A percentile compares a stretch with the other conserved stretches of the same genome.
Conservation (phyloP, 1,140 invertebrate species). For the Micrasema longulum region DNA sequence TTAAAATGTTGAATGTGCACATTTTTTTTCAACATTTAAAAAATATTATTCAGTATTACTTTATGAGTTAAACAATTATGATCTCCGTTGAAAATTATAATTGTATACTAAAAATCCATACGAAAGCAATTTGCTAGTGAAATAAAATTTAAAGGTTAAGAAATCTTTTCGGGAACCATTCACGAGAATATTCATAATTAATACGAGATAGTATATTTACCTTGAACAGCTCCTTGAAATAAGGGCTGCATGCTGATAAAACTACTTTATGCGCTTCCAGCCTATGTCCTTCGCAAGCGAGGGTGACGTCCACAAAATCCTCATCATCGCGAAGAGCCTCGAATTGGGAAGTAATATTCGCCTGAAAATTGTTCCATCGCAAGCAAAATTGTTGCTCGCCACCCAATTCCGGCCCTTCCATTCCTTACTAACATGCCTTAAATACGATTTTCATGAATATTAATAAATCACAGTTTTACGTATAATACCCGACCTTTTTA, state of each 20-base stretch:
- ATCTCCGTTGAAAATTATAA: too few species aligned
- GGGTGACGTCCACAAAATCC: slow-evolving; percentile 86
- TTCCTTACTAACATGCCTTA: slow-evolving; percentile 70
- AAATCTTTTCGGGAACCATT: slow-evolving; percentile 1
- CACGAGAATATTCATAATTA: slow-evolving; percentile 11
- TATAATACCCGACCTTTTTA: slow-evolving; percentile 34
- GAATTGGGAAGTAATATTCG: slow-evolving; percentile 86
- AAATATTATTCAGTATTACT: too few species aligned
- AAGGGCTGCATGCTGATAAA: slow-evolving; percentile 82
- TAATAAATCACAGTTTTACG: slow-evolving; percentile 60
- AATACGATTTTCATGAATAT: slow-evolving; percentile 69
- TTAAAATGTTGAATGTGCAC: too few species aligned
- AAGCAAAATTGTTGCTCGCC: slow-evolving; percentile 89
- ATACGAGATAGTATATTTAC: slow-evolving; percentile 59
- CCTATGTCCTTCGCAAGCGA: slow-evolving; percentile 82
- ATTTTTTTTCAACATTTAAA: too few species aligned
- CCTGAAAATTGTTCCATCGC: slow-evolving; percentile 93
- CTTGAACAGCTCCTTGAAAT: slow-evolving; percentile 86
- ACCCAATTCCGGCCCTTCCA: slow-evolving; percentile 71
- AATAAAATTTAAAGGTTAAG: slow-evolving; percentile 27
- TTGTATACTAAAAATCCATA: too few species aligned
- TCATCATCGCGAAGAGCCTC: slow-evolving; percentile 82
- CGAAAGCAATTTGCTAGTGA: too few species aligned
- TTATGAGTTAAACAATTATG: too few species aligned
- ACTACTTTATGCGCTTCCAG: slow-evolving; percentile 85